Evolutionary conservation across 2,888 invertebrate genomes (phyloP), one percentile per base, ranked within the genome.

Genomic region (Hirtodrosophila cameraria): DNA sequence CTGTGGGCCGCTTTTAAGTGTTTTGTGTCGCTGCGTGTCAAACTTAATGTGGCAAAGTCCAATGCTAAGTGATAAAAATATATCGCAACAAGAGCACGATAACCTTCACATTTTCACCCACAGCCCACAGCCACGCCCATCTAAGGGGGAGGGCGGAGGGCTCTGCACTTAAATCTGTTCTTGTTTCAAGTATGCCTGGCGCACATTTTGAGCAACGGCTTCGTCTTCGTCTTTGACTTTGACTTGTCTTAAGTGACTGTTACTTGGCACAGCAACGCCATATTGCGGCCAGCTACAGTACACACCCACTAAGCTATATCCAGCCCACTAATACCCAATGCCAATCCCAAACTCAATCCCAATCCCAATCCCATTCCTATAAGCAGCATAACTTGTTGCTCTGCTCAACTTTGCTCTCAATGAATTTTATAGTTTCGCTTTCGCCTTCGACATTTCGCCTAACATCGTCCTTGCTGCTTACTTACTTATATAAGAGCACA

Each of bases 331-430:
- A n/a, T n/a, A n/a, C 12, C 5, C 28, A 18, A 28, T 12, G 16
- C 13, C 2, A 16, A 1, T 43, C 23, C 27, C 11, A 18, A 35
- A 25, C 42, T 7, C 43, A 13, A 9, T 11, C 12, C 5, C 28
- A 18, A 28, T 12, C 28, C 13, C 2, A 16, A 1, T 36, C 23
- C 30, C 33, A n/a, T 11, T 16, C 16, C 7, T 13, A 8, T 6
- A 16, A 20, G 38, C 58, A 23, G 42, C 54, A 45, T 59, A 63
- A 82, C 82, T 86, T 86, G 82, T 85, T 82, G 81, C 81, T 69
- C 63, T 59, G 64, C 79, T 78, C 70, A 78, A 75, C 83, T 70
- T 79, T 79, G 86, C 79, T 82, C 86, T 82, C 86, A 82, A 83
- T 82, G 81, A 82, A 82, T 82, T 82, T 82, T 79, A 82, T 74